These are phyloP conservation scores for Mimumesa dahlbomi DNA, from an alignment of 2,888 invertebrate genomes.

Conservation along the genomic window DNA sequence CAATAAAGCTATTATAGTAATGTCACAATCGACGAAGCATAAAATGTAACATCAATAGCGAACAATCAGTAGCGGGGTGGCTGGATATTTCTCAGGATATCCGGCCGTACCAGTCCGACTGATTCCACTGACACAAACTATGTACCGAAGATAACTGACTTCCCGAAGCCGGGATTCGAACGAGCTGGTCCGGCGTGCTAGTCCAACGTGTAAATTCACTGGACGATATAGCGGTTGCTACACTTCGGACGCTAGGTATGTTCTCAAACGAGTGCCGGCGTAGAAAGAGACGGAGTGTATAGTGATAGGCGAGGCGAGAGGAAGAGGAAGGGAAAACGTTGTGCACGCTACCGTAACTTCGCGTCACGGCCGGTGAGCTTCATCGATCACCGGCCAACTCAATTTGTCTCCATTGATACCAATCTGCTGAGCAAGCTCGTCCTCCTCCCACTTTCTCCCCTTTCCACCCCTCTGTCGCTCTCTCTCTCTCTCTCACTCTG, in stretches of 20 bases:
- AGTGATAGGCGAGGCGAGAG: constrained; percentile 38
- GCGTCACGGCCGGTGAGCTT: constrained; percentile 77
- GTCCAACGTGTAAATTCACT: constrained; percentile 51
- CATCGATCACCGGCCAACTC: constrained; percentile 79
- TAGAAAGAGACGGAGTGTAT: constrained; percentile 47
- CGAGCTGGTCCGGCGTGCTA: constrained; percentile 14
- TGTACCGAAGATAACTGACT: constrained; percentile 31
- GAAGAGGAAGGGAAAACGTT: constrained; percentile 68
- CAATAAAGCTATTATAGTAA: not conserved
- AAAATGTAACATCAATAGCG: not conserved
- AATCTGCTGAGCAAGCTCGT: constrained; percentile 78
- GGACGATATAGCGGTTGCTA: constrained; percentile 34
- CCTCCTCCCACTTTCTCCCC: constrained; percentile 34
- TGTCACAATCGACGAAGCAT: not conserved
- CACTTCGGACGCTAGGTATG: constrained; percentile 41
- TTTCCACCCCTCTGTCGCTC: constrained; percentile 27
- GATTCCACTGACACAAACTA: constrained; percentile 9
- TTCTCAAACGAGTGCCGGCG: constrained; percentile 54
- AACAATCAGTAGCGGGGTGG: not conserved
- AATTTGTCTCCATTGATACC: constrained; percentile 80
- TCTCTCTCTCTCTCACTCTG: constrained; percentile 8
- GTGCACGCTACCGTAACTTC: constrained; percentile 74
- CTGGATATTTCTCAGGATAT: not conserved
- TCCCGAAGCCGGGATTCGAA: constrained; percentile 17
- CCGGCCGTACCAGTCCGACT: not conserved